Base-by-base conservation (phyloP, 2,113 vertebrate genomes). In the Macaca nemestrina region DNA sequence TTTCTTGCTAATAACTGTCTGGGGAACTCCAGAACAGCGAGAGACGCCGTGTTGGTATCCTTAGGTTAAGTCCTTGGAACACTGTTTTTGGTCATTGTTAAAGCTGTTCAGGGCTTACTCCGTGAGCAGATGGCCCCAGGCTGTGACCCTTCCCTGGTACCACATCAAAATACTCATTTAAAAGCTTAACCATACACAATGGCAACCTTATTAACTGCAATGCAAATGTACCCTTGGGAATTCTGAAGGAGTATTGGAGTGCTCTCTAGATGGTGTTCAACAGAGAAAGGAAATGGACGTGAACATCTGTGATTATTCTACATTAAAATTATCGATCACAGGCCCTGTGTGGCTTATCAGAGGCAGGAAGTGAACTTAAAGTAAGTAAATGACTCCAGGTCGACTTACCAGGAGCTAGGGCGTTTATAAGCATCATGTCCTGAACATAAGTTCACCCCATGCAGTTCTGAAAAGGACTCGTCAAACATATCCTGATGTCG, bases 401-500 rank as follows among this genome's bases (percentile, higher is more conserved):
- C 4, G 0, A 72, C 30, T 45, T 16, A 18, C 20, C 45, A 5
- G 6, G 30, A 70, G 50, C 40, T 4, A 2, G 9, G 84, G 30
- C 0, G 3, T 57, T 10, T 14, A 8, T 0, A 6, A 73, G 2
- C 1, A 7, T 59, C 0, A 0, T 11, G 2, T 35, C 67, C 78
- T 59, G 22, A 64, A 20, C 70, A 32, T 4, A 12, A 10, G 14
- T 27, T 14, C 50, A 16, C 11, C n/a, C 52, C 14, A 0, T 1
- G 68, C 16, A 0, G 61, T 67, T 87, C 64, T 23, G 50, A 13
- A n/a, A 48, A 23, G 55, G 32, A 67, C 22, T 23, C 2, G 0
- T 1, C 35, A 48, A 6, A 32, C 14, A 13, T 18, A 4, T 12
- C 32, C 40, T 0, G 0, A 88, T 22, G 6, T 22, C 30, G 30